Evolutionary conservation across 1,140 invertebrate species (phyloP), one percentile per base, ranked within the genome.

Genomic region (Sinonovacula constricta): DNA sequence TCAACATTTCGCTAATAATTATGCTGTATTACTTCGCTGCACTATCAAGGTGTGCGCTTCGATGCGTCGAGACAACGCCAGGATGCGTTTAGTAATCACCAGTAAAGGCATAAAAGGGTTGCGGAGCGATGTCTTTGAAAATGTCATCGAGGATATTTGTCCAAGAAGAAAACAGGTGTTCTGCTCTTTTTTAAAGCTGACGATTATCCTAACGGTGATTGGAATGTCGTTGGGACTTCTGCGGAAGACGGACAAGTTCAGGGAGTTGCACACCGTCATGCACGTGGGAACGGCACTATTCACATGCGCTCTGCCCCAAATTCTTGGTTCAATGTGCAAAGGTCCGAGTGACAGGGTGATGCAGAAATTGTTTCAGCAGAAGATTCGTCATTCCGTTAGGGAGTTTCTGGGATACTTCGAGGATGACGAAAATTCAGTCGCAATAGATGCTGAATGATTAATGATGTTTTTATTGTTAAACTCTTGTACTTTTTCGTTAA

Each of bases 251-350:
- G 69, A 72, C 18, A 24, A 49, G 12, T 63, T 72, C 30, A 31
- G 39, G 22, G 69, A 72, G 34, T 59, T 72, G 10, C 57, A 72
- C 28, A 59, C 62, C 0, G 24, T 72, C 12, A 72, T 72, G 69
- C 69, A 72, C 36, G 69, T 72, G 0, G 36, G 56, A 0, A 72
- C 69, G 12, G 69, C 69, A 30, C 28, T 72, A 7, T 72, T 72
- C 53, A 36, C 62, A 5, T 72, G 69, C 53, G 69, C 69, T 14
- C 62, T 72, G 15, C 69, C 69, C 3, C 56, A 72, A 34, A 72
- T 72, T 22, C 15, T 62, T 14, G 62, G 53, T 30, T 51, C 56
- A 5, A 60, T 62, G 56, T 72, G 69, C 33, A 18, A 36, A n/a
- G 2, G 33, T 4, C 7, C 0, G n/a, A 30, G 24, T 10, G n/a